Evolutionary conservation across 2,888 invertebrate species (phyloP).

Genomic region (Cheilosia vernalis): DNA sequence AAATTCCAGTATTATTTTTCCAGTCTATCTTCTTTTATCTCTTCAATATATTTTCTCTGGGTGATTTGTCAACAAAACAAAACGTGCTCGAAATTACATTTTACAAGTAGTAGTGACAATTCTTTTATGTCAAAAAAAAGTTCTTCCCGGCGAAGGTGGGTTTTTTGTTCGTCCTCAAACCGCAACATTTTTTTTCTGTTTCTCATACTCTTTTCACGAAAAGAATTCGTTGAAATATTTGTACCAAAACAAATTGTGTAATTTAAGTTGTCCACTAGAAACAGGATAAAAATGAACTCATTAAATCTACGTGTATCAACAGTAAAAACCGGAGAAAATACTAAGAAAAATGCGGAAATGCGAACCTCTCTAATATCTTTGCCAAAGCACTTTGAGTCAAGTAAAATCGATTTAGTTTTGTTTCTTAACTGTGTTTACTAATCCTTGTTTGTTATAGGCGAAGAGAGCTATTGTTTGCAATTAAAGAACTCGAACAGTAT

Average conservation of each 20-base stretch:
- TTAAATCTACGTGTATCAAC: conserved; percentile 78
- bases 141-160: conserved; percentile 2
- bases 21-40: too few species aligned
- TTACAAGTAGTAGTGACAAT: conserved; percentile 18
- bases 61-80: conserved; percentile 54
- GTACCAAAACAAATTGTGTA: conserved; percentile 4
- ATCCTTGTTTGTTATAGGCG: conserved; percentile 64
- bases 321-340: conserved; percentile 78
- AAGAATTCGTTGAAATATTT: conserved; percentile 16
- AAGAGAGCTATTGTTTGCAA: conserved; percentile 76
- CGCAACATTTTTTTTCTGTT: conserved; percentile 15
- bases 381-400: conserved; percentile 76
- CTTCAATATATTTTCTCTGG: background rate
- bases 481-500: conserved; percentile 77
- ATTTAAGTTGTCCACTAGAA: conserved; percentile 13
- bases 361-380: conserved; percentile 76
- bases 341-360: conserved; percentile 79
- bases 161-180: background rate
- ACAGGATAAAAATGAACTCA: conserved; percentile 77
- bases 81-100: conserved; percentile 51
- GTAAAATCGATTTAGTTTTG: conserved; percentile 60
- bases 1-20: too few species aligned
- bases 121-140: conserved; percentile 33
- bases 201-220: conserved; percentile 4
- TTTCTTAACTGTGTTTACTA: conserved; percentile 25